Conservation (phyloP, 2,113 vertebrate species). For the Chaenogobius annularis region DNA sequence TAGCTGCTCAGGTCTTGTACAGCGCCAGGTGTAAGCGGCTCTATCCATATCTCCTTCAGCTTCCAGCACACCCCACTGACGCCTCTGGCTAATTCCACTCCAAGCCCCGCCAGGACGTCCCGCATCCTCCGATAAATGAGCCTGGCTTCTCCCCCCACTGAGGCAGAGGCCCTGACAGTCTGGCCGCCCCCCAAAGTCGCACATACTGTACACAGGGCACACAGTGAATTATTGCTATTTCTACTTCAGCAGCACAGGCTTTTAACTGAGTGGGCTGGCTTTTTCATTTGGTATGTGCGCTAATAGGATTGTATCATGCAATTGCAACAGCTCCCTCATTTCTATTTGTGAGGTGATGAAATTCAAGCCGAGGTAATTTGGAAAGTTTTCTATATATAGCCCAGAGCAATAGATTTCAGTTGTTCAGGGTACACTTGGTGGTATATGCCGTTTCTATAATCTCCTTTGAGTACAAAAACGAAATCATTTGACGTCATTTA, state of each 20-base stretch:
- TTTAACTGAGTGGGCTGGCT: slow-evolving; percentile 9
- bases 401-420: slow-evolving; percentile 21
- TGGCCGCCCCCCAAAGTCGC: slow-evolving; percentile 41
- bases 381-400: slow-evolving; percentile 13
- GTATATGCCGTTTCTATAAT: neutral
- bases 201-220: slow-evolving; percentile 12
- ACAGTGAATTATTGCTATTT: slow-evolving; percentile 32
- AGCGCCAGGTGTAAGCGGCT: slow-evolving; percentile 47
- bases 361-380: neutral
- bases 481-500: neutral
- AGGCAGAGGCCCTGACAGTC: slow-evolving; percentile 42
- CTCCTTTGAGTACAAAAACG: neutral
- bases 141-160: slow-evolving; percentile 34
- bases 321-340: slow-evolving; percentile 9
- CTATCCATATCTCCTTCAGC: slow-evolving; percentile 26
- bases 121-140: slow-evolving; percentile 69
- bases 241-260: slow-evolving; percentile 15
- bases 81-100: slow-evolving; percentile 68
- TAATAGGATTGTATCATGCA: neutral
- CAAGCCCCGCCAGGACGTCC: slow-evolving; percentile 55
- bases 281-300: slow-evolving; percentile 3
- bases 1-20: slow-evolving; percentile 39
- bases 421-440: neutral
- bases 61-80: slow-evolving; percentile 61
- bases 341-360: slow-evolving; percentile 8